Base-by-base conservation (phyloP, 2,888 invertebrate species). In the Lucinisca nassula region DNA sequence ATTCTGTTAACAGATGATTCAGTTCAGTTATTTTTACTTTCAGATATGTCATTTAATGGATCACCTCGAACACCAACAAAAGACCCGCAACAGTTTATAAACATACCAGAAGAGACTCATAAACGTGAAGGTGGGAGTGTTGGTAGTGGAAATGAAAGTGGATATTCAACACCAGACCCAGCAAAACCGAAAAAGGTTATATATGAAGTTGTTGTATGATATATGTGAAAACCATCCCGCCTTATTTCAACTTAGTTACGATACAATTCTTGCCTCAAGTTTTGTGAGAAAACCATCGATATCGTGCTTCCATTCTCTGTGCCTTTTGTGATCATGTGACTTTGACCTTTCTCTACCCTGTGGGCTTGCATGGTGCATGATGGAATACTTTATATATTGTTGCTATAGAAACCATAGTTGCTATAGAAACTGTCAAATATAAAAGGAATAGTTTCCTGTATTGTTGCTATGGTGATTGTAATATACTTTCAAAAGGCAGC, bases 141-240 rank as follows among this genome's bases (percentile, higher is more conserved):
- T 17, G 92, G 89, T 21, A 92, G 92, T 61, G 92, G 93, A n/a
- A 89, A 89, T 67, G 94, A 94, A 81, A 94, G 93, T 73, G 95
- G 95, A 37, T 94, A 94, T 80, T 94, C 94, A 10, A 93, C 94
- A 0, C 94, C 93, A 0, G 95, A 95, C 61, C 91, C 90, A 24
- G 89, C 90, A 40, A 95, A 95, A 92, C 95, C 95, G 73, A 95
- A 95, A 94, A 95, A 95, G 94, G 95, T 95, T 92, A 95, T 95
- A 85, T 95, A 95, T 87, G 95, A 95, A 93, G 95, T 95, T 90
- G 94, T 95, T 92, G 95, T 95, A 88, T 95, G 94, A 94, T 92
- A 75, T 87, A 10, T 45, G 77, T 77, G 55, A 37, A 77, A 38
- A 27, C 55, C 55, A 58, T 77, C 58, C 55, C 17, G 67, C 67